Evolutionary conservation across 30 jellyfish, hydroid and myxozoan genomes (phyloP).

Genomic region (Aurelia aurita complex sp. Pacific): DNA sequence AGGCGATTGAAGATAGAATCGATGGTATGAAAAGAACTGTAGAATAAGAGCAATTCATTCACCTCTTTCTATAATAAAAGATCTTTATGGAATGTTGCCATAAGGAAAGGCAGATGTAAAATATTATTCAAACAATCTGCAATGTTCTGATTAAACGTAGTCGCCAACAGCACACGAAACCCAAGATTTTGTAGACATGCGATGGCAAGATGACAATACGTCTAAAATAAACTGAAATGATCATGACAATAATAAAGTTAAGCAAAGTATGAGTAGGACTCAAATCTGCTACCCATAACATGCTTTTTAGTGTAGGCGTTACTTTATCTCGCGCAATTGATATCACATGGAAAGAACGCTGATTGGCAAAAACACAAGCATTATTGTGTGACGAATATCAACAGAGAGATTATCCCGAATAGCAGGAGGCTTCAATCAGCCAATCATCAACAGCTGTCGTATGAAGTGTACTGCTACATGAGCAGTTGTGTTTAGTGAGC

Average conservation of each 20-base stretch:
- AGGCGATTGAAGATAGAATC: too few relatives aligned
- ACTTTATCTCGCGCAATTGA: too few relatives aligned
- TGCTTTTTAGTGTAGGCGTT: too few relatives aligned
- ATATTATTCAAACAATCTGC: background rate
- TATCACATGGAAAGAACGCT: background rate
- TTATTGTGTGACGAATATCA: background rate
- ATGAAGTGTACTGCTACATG: slow-evolving; percentile 3
- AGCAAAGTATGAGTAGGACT: background rate
- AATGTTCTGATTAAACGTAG: background rate
- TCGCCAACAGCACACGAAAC: slow-evolving; percentile 2
- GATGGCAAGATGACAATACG: background rate
- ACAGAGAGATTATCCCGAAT: background rate
- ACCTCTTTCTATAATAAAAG: too few relatives aligned
- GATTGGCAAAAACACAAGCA: background rate
- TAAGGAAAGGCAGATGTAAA: background rate
- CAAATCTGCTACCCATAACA: too few relatives aligned
- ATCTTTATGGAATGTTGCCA: background rate
- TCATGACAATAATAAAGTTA: background rate
- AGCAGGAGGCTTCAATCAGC: slow-evolving; percentile 2
- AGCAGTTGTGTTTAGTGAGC: background rate
- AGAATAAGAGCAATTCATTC: too few relatives aligned
- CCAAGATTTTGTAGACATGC: slow-evolving; percentile 1
- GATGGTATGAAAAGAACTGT: too few relatives aligned
- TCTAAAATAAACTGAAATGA: background rate
- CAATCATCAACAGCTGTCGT: slow-evolving; percentile 2